Evolutionary conservation across 2,888 invertebrate species (phyloP), one percentile per base, ranked within the genome.

Genomic region (Acronicta leporina): DNA sequence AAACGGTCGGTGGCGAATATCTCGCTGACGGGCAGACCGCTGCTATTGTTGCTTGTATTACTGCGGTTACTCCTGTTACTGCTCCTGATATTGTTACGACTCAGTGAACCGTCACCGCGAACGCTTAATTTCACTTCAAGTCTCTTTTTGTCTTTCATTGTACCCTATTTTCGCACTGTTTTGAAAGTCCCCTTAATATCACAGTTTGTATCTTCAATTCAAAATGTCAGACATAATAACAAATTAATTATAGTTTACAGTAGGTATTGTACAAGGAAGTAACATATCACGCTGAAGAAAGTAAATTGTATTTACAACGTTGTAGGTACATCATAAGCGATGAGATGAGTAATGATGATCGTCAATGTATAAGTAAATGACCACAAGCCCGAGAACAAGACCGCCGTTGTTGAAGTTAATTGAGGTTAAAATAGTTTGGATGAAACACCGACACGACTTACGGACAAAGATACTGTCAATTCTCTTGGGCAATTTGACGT

Each of bases 81-180:
- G 74, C 92, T 91, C 69, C 94, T 86, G 15, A 84, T 77, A 76
- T 88, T 88, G 79, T 90, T 90, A 45, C 94, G 87, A 63, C 87
- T 88, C 66, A 94, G 75, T 51, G 94, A 92, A 68, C 94, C 92
- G 64, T 94, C 95, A 41, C 94, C 94, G 41, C 93, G 91, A 59
- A 95, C 94, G 79, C 92, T 94, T 63, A 95, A 79, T 72, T 89
- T 95, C 58, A 95, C 83, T 87, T 95, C 90, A 35, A 94, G 82
- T 86, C 92, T 91, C 86, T 69, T 69, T 53, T 92, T 93, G 76
- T 94, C 91, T 87, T 89, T 94, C 94, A 94, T 94, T 66, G 66
- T 91, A 76, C 67, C 45, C 75, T 65, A 66, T 48, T 64, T 63
- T 73, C 74, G 72, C 75, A 79, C 71, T 78, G 53, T 58, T 75